Evolutionary conservation across 2,797 vertebrate species (phyloP), one percentile per base, ranked within the genome.

Genomic region (Anolis apletophallus): DNA sequence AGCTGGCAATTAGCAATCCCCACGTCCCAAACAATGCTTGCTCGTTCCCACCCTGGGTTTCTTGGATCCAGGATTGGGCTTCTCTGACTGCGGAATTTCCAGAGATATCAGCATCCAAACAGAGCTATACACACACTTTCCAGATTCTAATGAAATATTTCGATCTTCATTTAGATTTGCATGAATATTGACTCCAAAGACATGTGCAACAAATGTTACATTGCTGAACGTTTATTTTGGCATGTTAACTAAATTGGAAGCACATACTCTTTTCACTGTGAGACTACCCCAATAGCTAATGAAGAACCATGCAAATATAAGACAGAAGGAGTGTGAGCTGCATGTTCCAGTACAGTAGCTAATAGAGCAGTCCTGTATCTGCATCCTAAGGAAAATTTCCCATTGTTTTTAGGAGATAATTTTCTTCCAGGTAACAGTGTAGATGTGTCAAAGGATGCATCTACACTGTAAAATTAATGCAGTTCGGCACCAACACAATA

Each of bases 1-100:
- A 89, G 14, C 71, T 85, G 75, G 80, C 88, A 92, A 90, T 93
- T 85, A 93, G 79, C 5, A 80, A 88, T 87, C 80, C 84, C 88
- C 84, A 94, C 55, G 80, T 90, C 89, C 73, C 14, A 71, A 85
- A 89, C 80, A 91, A 71, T 83, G 78, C 17, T 84, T n/a, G 83
- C 40, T 34, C 2, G 0, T 0, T 76, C 86, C 81, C 14, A 19
- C 50, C 76, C 14, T 19, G 29, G 5, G 32, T 77, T 71, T 75
- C 46, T 69, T 9, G 6, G 36, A 76, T 71, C 71, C 40, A 67
- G 46, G 9, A 52, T 34, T n/a, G 23, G 50, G 26, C 29, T 57
- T 68, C 32, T 16, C 55, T 26, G 17, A 23, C 16, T 26, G 13
- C 29, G 50, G n/a, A 54, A n/a, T 73, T 55, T 68, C 59, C 14